Evolutionary conservation across 2,113 vertebrate genomes (phyloP), one percentile per base, ranked within the genome.

Genomic region (Mastomys natalensis): DNA sequence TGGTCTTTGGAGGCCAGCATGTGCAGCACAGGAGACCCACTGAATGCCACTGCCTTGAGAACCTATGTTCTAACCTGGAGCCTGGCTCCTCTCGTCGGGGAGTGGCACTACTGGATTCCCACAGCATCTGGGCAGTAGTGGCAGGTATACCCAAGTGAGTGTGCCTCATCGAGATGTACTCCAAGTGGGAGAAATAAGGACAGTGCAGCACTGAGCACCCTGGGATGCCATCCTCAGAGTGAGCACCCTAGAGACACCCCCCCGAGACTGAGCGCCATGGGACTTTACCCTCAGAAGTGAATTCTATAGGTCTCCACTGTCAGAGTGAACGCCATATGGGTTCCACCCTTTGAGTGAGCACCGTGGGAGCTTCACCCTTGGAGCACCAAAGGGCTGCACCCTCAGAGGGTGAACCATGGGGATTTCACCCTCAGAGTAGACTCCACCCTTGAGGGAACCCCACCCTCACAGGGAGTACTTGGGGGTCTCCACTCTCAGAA

Each of bases 331-430:
- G 1, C 53, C 3, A 1, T 34, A 2, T 11, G 10, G 58, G 22
- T 5, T 45, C 48, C 29, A 31, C 7, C 0, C 76, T 77, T 8
- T 31, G 40, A 73, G 64, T 48, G 29, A 43, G 37, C n/a, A 3
- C 58, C 2, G 0, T 9, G 3, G 26, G 7, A 8, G 2, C 12
- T 37, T 17, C 13, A 53, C 3, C 0, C 16, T 31, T 15, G 24
- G 29, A 10, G 73, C 37, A 26, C 15, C 24, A 5, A 26, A 6
- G 9, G 43, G 40, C 48, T 34, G 0, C 0, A 8, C 34, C 10
- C 34, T n/a, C 21, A n/a, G 87, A 58, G 11, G 19, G 26, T 6
- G 64, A n/a, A 40, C 45, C 4, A 13, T 48, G 24, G 58, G 58
- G 58, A 21, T 22, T 60, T 60, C 58, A 22, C 58, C 58, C 58